Percentiles rank a stretch among this genome's conserved stretches.
Evolutionary conservation across 2,113 vertebrate species (phyloP).

Genomic region (Perca schrenkii): DNA sequence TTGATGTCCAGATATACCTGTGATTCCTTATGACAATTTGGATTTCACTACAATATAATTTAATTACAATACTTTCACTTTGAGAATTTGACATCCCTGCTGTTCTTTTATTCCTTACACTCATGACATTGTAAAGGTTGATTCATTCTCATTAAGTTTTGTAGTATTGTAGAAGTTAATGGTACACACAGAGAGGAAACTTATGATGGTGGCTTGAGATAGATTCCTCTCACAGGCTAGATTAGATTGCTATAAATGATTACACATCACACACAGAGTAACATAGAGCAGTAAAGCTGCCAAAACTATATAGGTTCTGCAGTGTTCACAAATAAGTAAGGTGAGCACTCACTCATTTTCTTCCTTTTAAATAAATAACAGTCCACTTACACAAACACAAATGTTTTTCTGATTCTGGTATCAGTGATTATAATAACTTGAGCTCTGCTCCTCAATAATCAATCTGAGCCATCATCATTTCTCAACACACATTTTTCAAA

Average conservation of each 20-base stretch:
- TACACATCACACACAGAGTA: neutral
- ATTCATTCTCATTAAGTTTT: neutral
- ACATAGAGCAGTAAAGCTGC: too few species aligned
- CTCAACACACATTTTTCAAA: too few species aligned
- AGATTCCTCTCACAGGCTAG: neutral
- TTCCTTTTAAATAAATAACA: too few species aligned
- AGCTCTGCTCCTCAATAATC: too few species aligned
- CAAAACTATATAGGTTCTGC: too few species aligned
- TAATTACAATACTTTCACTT: neutral
- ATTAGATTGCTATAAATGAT: neutral
- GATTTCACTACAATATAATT: constrained; percentile 30
- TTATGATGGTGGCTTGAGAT: neutral
- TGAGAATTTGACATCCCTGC: constrained; percentile 4
- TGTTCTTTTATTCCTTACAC: constrained; percentile 34
- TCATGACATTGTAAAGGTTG: neutral
- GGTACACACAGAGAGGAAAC: neutral
- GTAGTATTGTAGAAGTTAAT: neutral
- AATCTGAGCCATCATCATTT: too few species aligned
- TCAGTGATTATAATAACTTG: too few species aligned
- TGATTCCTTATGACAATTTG: constrained; percentile 39
- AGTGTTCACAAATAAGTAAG: too few species aligned
- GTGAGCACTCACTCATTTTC: too few species aligned
- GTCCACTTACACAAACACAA: too few species aligned
- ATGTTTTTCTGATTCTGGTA: too few species aligned
- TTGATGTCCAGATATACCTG: constrained; percentile 24